phyloP scores from a whole-genome alignment of 2,797 vertebrate species.

The Melanotaenia boesemani region DNA sequence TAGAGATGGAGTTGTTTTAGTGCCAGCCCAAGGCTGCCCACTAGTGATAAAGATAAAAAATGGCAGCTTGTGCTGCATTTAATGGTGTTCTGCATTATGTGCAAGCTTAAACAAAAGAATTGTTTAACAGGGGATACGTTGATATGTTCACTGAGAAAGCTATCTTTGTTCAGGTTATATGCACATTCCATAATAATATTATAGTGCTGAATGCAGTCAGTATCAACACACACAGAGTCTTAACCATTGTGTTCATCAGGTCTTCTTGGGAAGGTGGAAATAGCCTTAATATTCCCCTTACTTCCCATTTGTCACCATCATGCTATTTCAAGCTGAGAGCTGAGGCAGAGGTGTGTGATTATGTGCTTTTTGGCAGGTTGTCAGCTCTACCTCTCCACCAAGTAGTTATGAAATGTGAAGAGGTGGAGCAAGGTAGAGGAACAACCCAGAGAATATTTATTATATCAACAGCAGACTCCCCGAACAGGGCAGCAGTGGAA shows the following conservation, averaged over 20 bases:
- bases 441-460: neutral
- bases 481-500: neutral
- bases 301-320: neutral
- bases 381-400: neutral
- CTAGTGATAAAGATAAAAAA: constrained; percentile 41
- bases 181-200: neutral
- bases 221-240: neutral
- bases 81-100: neutral
- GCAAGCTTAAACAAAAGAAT: neutral
- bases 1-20: neutral
- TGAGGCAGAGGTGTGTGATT: neutral
- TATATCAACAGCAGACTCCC: neutral
- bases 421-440: neutral
- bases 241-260: neutral
- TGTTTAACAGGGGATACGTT: neutral
- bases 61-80: neutral
- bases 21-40: constrained; percentile 23
- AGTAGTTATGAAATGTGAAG: neutral
- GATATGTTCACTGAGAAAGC: neutral
- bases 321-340: neutral
- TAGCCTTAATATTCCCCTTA: neutral
- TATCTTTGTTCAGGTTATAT: neutral
- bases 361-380: too few species aligned
- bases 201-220: neutral
- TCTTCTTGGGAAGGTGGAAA: neutral